Conservation (phyloP, 2,113 vertebrate genomes). For the Podiceps cristatus region DNA sequence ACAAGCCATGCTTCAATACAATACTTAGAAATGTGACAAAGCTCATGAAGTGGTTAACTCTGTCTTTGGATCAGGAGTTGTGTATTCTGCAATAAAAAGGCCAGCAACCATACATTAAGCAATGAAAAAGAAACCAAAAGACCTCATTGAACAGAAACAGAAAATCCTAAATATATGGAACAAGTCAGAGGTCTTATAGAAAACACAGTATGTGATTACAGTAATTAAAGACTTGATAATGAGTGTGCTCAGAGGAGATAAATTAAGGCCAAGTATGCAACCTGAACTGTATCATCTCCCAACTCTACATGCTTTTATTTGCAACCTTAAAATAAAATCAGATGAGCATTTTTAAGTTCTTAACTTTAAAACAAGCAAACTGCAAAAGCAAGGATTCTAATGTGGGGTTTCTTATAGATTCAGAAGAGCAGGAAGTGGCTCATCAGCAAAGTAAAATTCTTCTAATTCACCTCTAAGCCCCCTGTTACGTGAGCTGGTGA, state of each 20-base stretch:
- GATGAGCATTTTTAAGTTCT: background rate
- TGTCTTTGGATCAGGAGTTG: background rate
- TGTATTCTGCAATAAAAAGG: background rate
- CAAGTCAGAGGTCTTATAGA: background rate
- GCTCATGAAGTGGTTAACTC: background rate
- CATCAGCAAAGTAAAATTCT: background rate
- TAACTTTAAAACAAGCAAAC: background rate
- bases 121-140: background rate
- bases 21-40: background rate
- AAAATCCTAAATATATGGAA: background rate
- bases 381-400: background rate
- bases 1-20: background rate
- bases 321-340: background rate
- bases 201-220: background rate
- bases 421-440: background rate
- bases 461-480: background rate
- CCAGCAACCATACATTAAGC: background rate
- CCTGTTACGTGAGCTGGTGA: accelerated
- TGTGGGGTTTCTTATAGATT: background rate
- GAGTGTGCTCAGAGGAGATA: background rate
- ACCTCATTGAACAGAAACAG: background rate
- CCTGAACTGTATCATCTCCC: background rate
- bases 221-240: background rate
- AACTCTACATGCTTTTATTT: background rate
- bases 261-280: background rate